Evolutionary conservation across 2,888 invertebrate species (phyloP).

Genomic region (Osmoderma eremita): DNA sequence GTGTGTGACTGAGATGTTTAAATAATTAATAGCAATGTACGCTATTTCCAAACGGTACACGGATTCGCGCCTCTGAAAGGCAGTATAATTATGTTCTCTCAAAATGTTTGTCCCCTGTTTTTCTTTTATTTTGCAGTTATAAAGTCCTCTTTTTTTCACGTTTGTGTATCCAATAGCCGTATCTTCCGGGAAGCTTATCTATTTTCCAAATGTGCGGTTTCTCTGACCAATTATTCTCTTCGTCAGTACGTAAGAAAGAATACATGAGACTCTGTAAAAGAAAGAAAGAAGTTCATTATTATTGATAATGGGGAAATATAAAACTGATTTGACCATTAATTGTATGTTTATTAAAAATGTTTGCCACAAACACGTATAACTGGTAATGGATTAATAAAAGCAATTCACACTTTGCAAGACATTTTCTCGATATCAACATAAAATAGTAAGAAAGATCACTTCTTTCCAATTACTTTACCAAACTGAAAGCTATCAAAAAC

Average conservation of each 20-base stretch:
- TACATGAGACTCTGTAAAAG: conserved; percentile 58
- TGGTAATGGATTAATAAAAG: too few species aligned
- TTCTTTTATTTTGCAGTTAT: conserved; percentile 1
- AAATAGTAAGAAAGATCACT: too few species aligned
- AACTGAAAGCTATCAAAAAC: too few species aligned
- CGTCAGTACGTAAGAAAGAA: conserved; percentile 47
- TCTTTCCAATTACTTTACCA: too few species aligned
- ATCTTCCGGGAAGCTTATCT: conserved; percentile 53
- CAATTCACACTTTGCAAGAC: too few species aligned
- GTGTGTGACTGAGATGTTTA: conserved; percentile 13
- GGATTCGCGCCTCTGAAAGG: background rate
- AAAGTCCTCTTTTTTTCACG: conserved; percentile 58
- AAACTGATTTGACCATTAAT: background rate
- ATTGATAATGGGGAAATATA: background rate
- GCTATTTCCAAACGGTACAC: background rate
- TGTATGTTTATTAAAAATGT: too few species aligned
- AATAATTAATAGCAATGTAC: conserved; percentile 18
- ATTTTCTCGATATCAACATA: too few species aligned
- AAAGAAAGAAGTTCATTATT: conserved; percentile 33
- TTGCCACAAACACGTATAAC: too few species aligned
- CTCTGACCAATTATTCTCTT: conserved; percentile 44
- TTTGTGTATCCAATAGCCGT: conserved; percentile 60
- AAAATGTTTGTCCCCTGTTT: conserved; percentile 6
- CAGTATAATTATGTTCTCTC: background rate
- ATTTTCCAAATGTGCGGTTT: conserved; percentile 54